These are phyloP conservation scores for Apodemia duryi DNA, from an alignment of 2,888 invertebrate species.

Conservation along the genomic window DNA sequence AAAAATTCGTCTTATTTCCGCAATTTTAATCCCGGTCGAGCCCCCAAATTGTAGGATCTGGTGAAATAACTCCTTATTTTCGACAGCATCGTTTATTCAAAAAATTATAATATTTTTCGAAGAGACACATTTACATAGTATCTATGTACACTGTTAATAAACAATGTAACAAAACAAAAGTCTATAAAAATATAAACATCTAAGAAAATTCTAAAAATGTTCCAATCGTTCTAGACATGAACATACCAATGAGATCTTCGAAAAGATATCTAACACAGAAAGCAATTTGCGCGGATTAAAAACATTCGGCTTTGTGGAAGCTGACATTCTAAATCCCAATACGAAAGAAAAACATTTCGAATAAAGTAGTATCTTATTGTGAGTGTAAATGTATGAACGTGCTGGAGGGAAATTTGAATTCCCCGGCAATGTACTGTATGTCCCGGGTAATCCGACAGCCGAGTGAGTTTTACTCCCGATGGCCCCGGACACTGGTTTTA, in stretches of 20 bases:
- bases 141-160: too few relatives aligned
- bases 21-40: background rate
- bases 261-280: slow-evolving; percentile 13
- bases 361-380: slow-evolving; percentile 12
- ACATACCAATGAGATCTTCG: slow-evolving; percentile 14
- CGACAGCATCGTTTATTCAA: too few relatives aligned
- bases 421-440: slow-evolving; percentile 14
- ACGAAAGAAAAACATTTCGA: slow-evolving; percentile 17
- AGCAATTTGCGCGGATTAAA: slow-evolving; percentile 21
- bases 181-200: background rate
- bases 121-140: too few relatives aligned
- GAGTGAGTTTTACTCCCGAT: slow-evolving; percentile 27
- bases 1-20: background rate
- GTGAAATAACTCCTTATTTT: too few relatives aligned
- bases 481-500: slow-evolving; percentile 28
- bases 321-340: slow-evolving; percentile 23
- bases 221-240: slow-evolving; percentile 1
- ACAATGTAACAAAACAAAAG: too few relatives aligned
- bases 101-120: too few relatives aligned
- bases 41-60: background rate
- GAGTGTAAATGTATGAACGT: slow-evolving; percentile 14
- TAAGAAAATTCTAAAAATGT: background rate
- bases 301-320: slow-evolving; percentile 20
- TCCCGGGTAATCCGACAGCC: slow-evolving; percentile 32
- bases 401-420: slow-evolving; percentile 14